Conservation (phyloP, 2,888 invertebrate genomes). For the Cephonodes hylas region DNA sequence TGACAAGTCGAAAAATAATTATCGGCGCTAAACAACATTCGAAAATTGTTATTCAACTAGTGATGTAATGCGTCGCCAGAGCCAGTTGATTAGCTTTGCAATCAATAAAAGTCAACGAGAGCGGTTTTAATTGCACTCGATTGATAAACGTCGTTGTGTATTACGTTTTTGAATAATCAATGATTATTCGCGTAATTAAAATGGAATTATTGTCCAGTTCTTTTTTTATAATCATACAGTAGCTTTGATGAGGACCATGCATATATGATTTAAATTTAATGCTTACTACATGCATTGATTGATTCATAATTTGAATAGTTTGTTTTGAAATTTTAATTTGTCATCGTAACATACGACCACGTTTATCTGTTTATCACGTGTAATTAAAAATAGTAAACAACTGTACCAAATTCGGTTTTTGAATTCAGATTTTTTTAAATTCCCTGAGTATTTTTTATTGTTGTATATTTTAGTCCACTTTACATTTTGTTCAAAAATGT, state of each 20-base stretch:
- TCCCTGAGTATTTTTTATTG: too few species aligned
- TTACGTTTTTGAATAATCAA: constrained; percentile 24
- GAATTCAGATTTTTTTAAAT: too few species aligned
- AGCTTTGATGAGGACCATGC: not conserved
- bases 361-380: too few species aligned
- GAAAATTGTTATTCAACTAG: not conserved
- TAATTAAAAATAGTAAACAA: too few species aligned
- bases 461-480: too few species aligned
- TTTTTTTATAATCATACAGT: not conserved
- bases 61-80: constrained; percentile 14
- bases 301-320: too few species aligned
- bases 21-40: constrained; percentile 1
- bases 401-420: too few species aligned
- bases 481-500: too few species aligned
- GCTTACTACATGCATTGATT: not conserved
- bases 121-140: constrained; percentile 26
- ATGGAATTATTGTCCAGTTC: not conserved
- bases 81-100: constrained; percentile 9
- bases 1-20: constrained; percentile 3
- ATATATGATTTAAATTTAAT: not conserved
- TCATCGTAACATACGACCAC: too few species aligned
- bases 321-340: too few species aligned
- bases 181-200: constrained; percentile 15
- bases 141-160: constrained; percentile 27
- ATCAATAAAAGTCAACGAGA: constrained; percentile 31